These are phyloP conservation scores for Crossocerus cetratus DNA, from an alignment of 2,888 invertebrate species.

Conservation along the genomic window DNA sequence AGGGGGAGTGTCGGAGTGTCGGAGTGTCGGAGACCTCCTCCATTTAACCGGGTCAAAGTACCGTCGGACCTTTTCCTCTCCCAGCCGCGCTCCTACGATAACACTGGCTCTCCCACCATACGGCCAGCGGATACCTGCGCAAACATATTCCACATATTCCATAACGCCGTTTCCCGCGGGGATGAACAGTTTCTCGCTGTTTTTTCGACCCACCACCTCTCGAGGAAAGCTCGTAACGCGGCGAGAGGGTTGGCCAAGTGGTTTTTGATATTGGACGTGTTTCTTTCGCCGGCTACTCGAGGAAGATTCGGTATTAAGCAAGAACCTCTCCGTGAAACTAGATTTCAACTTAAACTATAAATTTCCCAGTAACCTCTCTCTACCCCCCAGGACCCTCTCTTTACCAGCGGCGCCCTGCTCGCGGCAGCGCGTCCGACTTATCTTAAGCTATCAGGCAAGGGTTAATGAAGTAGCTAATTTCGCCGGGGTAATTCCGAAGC, in stretches of 20 bases:
- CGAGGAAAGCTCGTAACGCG: neutral
- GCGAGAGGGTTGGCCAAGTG: neutral
- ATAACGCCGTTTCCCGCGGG: neutral
- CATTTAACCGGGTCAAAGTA: constrained; percentile 26
- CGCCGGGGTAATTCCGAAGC: constrained; percentile 22
- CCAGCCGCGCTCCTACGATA: neutral
- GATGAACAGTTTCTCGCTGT: neutral
- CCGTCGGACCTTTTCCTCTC: constrained; percentile 24
- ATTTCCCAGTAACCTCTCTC: too few species aligned
- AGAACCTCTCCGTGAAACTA: constrained; percentile 23
- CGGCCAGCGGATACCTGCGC: neutral
- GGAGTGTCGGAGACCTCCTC: constrained; percentile 35
- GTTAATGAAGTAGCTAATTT: constrained; percentile 52
- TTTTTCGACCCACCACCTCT: neutral
- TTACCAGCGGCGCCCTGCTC: neutral
- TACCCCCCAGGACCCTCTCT: too few species aligned
- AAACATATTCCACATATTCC: constrained; percentile 5
- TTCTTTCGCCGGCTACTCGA: constrained; percentile 2
- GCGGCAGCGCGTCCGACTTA: constrained; percentile 30
- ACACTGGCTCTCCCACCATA: neutral
- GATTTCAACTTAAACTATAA: constrained; percentile 35
- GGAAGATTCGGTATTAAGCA: neutral
- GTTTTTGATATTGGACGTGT: too few species aligned
- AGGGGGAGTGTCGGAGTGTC: constrained; percentile 31
- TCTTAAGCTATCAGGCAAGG: constrained; percentile 42